Percentiles rank a stretch among this genome's conserved stretches.
These are phyloP conservation scores for Pilophorus perplexus DNA, from an alignment of 2,888 invertebrate genomes.

Conservation along the genomic window DNA sequence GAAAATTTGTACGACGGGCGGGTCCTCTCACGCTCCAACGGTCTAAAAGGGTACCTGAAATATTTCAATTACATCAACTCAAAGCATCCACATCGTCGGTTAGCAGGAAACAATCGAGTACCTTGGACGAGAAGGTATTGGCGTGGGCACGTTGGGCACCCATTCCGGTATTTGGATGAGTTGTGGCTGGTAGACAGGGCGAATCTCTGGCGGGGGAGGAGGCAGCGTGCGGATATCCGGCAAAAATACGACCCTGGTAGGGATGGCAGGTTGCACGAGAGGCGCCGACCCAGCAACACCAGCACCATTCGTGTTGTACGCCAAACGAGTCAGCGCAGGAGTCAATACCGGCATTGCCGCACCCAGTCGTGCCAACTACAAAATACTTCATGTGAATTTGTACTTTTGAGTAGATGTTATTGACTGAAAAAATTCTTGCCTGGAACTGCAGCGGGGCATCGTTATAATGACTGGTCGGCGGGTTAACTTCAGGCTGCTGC, in stretches of 20 bases:
- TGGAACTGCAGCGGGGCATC: conserved; percentile 28
- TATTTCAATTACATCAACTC: too few relatives aligned
- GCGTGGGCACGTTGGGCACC: conserved; percentile 23
- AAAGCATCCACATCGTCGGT: too few relatives aligned
- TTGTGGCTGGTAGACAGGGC: conserved; percentile 19
- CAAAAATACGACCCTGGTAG: conserved; percentile 21
- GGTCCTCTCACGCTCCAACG: not conserved
- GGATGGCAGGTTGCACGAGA: conserved; percentile 24
- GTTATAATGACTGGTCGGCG: conserved; percentile 15
- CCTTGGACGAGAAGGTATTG: conserved; percentile 23
- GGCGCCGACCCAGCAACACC: conserved; percentile 17
- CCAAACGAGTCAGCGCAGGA: conserved; percentile 23
- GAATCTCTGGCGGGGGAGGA: not conserved
- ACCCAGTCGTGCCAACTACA: conserved; percentile 24
- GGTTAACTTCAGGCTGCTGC: conserved; percentile 10
- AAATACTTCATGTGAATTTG: too few relatives aligned
- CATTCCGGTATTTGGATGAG: conserved; percentile 24
- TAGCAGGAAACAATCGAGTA: too few relatives aligned
- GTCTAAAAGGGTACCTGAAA: conserved; percentile 6
- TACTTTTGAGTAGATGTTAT: too few relatives aligned
- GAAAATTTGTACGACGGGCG: not conserved
- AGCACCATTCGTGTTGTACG: conserved; percentile 17
- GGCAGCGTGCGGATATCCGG: conserved; percentile 17
- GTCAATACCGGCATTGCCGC: conserved; percentile 25
- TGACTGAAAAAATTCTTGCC: too few relatives aligned